These are phyloP conservation scores for Pedicia rivosa DNA, from an alignment of 2,888 invertebrate genomes.

Conservation along the genomic window DNA sequence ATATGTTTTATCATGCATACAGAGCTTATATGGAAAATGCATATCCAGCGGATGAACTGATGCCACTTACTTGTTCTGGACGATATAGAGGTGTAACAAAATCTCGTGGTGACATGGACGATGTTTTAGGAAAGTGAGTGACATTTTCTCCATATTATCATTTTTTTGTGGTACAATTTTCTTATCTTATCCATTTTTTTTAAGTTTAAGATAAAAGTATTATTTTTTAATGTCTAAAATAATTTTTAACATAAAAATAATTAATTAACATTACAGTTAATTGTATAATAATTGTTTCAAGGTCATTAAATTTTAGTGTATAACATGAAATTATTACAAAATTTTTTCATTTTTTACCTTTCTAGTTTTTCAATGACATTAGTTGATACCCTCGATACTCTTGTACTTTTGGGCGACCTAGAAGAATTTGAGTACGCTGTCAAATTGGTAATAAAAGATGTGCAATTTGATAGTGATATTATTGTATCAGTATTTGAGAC, in stretches of 20 bases:
- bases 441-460: conserved; percentile 67
- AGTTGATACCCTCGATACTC: conserved; percentile 85
- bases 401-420: conserved; percentile 82
- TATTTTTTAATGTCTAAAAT: no score
- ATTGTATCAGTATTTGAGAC: conserved; percentile 97
- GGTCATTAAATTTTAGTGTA: no score
- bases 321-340: conserved; percentile 5
- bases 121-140: conserved; percentile 89
- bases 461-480: conserved; percentile 85
- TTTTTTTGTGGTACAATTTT: conserved; percentile 1
- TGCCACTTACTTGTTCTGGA: conserved; percentile 92
- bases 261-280: no score
- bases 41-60: conserved; percentile 95
- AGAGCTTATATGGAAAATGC: conserved; percentile 94
- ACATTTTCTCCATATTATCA: neutral
- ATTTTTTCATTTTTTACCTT: conserved; percentile 20
- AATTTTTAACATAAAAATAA: no score
- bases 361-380: conserved; percentile 89
- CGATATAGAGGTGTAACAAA: conserved; percentile 80
- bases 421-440: conserved; percentile 89
- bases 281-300: no score
- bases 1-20: conserved; percentile 96
- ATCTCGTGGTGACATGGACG: conserved; percentile 91
- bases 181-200: conserved; percentile 6
- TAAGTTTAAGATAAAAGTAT: no score